Evolutionary conservation across 2,797 vertebrate genomes (phyloP).

Genomic region (Eidolon dupreanum): DNA sequence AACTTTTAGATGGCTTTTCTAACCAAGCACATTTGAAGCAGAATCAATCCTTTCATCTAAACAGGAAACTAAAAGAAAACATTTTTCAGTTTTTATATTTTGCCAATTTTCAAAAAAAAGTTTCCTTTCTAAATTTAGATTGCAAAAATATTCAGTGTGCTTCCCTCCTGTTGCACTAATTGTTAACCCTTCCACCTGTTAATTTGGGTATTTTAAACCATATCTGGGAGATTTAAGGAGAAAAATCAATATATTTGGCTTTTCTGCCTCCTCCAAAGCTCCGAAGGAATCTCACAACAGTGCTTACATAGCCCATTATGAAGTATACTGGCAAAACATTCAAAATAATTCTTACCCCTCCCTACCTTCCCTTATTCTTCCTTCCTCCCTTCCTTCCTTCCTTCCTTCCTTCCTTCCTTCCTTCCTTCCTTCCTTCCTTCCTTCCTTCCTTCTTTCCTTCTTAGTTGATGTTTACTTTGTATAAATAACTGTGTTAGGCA

Average conservation of each 20-base stretch:
- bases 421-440: too few species aligned
- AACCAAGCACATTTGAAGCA: slow-evolving; percentile 68
- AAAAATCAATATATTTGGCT: background rate
- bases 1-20: slow-evolving; percentile 76
- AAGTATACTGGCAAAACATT: background rate
- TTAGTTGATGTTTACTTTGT: slow-evolving; percentile 1
- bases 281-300: background rate
- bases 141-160: background rate
- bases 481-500: background rate
- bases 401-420: background rate
- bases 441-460: background rate
- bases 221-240: background rate
- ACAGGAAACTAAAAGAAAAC: slow-evolving; percentile 78
- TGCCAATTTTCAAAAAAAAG: slow-evolving; percentile 57
- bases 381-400: rapidly evolving
- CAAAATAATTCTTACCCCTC: background rate
- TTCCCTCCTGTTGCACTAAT: background rate
- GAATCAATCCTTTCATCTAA: slow-evolving; percentile 76
- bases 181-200: background rate
- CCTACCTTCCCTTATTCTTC: rapidly evolving
- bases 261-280: background rate
- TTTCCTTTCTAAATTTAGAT: slow-evolving; percentile 60
- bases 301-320: background rate
- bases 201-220: slow-evolving; percentile 3
- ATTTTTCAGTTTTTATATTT: slow-evolving; percentile 65